Conservation (phyloP, 2,797 vertebrate genomes). For the Xenentodon cancila region DNA sequence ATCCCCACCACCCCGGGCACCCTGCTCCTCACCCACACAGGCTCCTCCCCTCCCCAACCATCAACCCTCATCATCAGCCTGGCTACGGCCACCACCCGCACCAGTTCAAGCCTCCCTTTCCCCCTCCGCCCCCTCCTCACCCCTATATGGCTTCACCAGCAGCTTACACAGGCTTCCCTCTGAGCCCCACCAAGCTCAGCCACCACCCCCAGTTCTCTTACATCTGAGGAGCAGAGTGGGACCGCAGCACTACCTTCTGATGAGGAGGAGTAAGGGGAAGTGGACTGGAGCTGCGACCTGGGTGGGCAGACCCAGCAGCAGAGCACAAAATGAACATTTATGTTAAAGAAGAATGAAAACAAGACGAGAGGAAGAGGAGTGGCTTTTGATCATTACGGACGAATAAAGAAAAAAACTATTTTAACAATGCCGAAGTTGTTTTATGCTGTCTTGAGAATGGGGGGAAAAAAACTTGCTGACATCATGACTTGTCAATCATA, state of each 20-base stretch:
- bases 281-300: conserved; percentile 62
- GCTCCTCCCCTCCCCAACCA: conserved; percentile 89
- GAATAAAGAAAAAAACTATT: conserved; percentile 9
- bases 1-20: conserved; percentile 77
- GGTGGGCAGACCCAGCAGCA: conserved; percentile 68
- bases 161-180: conserved; percentile 91
- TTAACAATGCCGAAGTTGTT: conserved; percentile 10
- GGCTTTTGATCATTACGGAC: conserved; percentile 3
- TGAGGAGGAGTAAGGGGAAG: conserved; percentile 42
- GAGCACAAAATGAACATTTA: conserved; percentile 53
- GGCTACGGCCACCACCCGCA: conserved; percentile 66
- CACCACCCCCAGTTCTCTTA: conserved; percentile 91
- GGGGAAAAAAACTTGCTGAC: conserved; percentile 14
- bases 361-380: conserved; percentile 1
- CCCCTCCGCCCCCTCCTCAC: conserved; percentile 85
- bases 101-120: conserved; percentile 92
- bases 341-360: conserved; percentile 39
- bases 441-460: conserved; percentile 17
- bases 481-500: conserved; percentile 18
- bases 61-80: conserved; percentile 80
- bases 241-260: conserved; percentile 49
- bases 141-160: conserved; percentile 93
- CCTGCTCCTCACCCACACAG: conserved; percentile 70
- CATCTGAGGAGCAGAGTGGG: conserved; percentile 85
- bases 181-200: conserved; percentile 96